Evolutionary conservation across 2,113 vertebrate genomes (phyloP).

Genomic region (Macroglossus sobrinus): DNA sequence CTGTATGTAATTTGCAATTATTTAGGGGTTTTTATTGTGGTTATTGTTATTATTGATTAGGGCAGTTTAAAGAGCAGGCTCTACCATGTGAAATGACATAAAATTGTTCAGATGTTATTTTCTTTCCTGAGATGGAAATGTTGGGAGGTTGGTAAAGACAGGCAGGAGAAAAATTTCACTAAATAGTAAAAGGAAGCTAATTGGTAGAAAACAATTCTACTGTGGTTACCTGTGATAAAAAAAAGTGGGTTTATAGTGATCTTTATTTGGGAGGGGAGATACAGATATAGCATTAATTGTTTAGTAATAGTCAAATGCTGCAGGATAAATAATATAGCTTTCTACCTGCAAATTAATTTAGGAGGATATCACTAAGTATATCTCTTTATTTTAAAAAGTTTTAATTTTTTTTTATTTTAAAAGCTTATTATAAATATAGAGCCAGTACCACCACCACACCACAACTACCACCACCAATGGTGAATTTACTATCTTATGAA

Average conservation of each 20-base stretch:
- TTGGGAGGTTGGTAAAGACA: neutral
- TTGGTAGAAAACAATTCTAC: neutral
- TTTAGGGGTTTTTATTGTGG: neutral
- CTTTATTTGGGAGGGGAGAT: neutral
- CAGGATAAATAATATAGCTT: neutral
- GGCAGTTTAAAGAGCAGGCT: constrained; percentile 1
- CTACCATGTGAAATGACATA: neutral
- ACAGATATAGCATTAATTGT: neutral
- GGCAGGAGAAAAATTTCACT: neutral
- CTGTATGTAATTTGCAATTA: constrained; percentile 40
- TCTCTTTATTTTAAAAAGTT: neutral
- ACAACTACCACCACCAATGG: neutral
- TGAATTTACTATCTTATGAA: neutral
- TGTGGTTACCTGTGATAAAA: neutral
- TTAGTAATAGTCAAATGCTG: neutral
- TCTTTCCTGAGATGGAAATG: neutral
- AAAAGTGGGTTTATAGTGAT: neutral
- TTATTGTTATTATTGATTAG: constrained; percentile 32
- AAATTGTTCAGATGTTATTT: constrained; percentile 37
- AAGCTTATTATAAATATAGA: neutral
- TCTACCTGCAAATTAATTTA: neutral
- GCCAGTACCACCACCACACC: neutral
- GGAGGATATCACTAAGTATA: neutral
- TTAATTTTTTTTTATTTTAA: neutral
- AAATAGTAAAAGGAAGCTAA: neutral